Conservation (phyloP, 2,797 vertebrate species). For the Eleutherodactylus coqui region DNA sequence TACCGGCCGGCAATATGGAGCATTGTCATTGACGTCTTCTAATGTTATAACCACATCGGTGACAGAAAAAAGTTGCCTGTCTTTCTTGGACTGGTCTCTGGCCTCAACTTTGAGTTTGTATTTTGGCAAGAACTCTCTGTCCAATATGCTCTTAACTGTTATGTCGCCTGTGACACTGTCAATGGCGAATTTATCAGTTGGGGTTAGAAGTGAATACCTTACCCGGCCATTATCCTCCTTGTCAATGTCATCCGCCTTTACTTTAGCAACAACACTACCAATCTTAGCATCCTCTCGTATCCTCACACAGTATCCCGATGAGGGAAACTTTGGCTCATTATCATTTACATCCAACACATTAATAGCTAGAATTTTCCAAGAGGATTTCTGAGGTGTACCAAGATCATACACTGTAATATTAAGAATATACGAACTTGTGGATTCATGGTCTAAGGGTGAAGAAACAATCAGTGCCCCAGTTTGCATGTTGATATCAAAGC, state of each 20-base stretch:
- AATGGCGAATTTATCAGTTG: conserved; percentile 84
- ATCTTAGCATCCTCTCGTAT: conserved; percentile 83
- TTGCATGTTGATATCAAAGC: conserved; percentile 88
- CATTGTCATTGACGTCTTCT: conserved; percentile 91
- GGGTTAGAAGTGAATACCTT: conserved; percentile 83
- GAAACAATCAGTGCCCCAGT: conserved; percentile 84
- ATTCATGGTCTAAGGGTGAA: conserved; percentile 88
- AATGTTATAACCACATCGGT: conserved; percentile 83
- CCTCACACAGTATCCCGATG: conserved; percentile 81
- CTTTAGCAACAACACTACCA: conserved; percentile 81
- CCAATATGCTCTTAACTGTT: conserved; percentile 79
- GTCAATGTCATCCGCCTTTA: conserved; percentile 84
- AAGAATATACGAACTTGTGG: conserved; percentile 88
- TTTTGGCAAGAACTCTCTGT: conserved; percentile 83
- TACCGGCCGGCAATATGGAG: conserved; percentile 86
- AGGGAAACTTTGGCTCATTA: conserved; percentile 87
- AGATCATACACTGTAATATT: conserved; percentile 93
- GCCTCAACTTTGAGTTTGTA: conserved; percentile 88
- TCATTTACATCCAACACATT: conserved; percentile 91
- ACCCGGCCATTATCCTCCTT: conserved; percentile 80
- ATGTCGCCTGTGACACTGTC: conserved; percentile 87
- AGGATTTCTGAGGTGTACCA: conserved; percentile 86
- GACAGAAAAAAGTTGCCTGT: conserved; percentile 82
- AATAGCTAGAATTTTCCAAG: conserved; percentile 91
- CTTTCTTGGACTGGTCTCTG: conserved; percentile 83